A percentile compares a stretch with the other conserved stretches of the same genome.
These are phyloP conservation scores for Melolontha melolontha DNA, from an alignment of 2,888 invertebrate species.

Conservation along the genomic window DNA sequence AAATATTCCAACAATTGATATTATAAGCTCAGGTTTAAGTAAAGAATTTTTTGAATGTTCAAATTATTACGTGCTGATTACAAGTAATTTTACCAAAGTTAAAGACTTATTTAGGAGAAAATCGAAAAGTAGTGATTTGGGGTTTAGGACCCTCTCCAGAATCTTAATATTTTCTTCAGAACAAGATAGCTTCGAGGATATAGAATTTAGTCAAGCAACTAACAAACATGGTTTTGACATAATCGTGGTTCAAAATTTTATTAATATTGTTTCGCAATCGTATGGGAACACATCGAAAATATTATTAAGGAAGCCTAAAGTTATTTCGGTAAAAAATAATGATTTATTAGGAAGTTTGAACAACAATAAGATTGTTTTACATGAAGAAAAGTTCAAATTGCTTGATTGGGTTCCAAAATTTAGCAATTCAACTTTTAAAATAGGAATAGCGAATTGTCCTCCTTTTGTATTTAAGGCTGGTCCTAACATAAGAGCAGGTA, in stretches of 20 bases:
- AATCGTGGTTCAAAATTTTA: constrained; percentile 11
- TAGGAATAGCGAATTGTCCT: constrained; percentile 31
- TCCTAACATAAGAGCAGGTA: constrained; percentile 2
- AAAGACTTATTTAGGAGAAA: constrained; percentile 16
- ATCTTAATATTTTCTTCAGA: constrained; percentile 24
- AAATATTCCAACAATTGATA: constrained; percentile 22
- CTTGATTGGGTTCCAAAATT: constrained; percentile 33
- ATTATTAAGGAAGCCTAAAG: background rate
- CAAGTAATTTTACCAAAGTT: constrained; percentile 7
- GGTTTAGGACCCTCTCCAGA: constrained; percentile 25
- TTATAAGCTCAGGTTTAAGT: background rate
- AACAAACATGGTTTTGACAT: constrained; percentile 29
- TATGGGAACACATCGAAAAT: background rate
- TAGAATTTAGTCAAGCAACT: constrained; percentile 25
- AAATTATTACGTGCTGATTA: constrained; percentile 27
- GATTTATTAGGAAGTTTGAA: background rate
- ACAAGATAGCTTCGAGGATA: constrained; percentile 8
- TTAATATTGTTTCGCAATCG: background rate
- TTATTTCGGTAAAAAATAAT: constrained; percentile 6
- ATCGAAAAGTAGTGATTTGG: background rate
- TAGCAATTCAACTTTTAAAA: constrained; percentile 28
- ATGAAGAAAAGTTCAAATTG: constrained; percentile 1
- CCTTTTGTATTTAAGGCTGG: constrained; percentile 28
- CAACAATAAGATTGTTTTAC: constrained; percentile 6
- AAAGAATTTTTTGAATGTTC: constrained; percentile 10